These are phyloP conservation scores for Mus spretus DNA, from an alignment of 2,797 vertebrate species.

Conservation along the genomic window DNA sequence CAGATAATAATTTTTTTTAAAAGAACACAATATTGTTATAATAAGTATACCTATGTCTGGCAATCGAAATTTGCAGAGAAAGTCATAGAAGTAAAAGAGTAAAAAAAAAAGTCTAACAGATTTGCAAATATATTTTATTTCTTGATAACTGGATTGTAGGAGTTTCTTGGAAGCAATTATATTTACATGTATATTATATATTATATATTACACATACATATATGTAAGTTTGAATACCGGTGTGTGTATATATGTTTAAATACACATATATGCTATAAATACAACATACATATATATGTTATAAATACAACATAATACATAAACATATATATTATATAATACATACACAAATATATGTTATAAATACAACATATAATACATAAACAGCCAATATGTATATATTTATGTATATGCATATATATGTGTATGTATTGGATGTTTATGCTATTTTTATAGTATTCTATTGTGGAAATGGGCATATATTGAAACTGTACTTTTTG, in stretches of 20 bases:
- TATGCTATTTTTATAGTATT: background rate
- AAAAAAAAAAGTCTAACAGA: conserved; percentile 8
- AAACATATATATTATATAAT: background rate
- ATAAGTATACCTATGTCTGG: background rate
- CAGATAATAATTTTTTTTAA: background rate
- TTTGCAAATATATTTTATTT: conserved; percentile 66
- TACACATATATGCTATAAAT: background rate
- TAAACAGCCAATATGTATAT: background rate
- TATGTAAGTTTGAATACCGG: no score
- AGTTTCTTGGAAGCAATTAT: conserved; percentile 56
- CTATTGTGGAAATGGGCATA: conserved; percentile 22
- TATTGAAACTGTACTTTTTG: conserved; percentile 28
- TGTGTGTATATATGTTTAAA: no score
- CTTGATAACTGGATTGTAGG: conserved; percentile 1
- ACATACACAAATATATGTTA: background rate
- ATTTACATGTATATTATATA: conserved; percentile 21
- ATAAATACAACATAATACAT: background rate
- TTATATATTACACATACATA: background rate
- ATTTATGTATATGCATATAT: background rate
- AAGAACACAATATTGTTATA: background rate
- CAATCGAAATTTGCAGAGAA: background rate
- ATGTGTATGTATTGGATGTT: conserved; percentile 24
- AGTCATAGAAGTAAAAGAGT: conserved; percentile 48
- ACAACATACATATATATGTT: no score
- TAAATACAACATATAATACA: background rate